Conservation (phyloP, 2,888 invertebrate species). For the Tortrix viridana region DNA sequence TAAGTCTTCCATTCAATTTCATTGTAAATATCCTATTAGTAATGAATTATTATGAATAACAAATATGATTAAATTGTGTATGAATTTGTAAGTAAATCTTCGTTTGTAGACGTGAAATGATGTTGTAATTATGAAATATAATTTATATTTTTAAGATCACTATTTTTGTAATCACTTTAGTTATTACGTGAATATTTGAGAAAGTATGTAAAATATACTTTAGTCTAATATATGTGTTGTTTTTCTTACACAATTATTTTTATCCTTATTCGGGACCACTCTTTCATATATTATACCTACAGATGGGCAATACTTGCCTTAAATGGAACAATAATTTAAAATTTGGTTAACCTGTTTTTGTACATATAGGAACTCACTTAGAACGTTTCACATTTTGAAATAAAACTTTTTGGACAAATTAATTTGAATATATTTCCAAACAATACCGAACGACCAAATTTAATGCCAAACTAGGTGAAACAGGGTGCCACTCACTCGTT, state of each 20-base stretch:
- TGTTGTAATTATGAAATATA: constrained; percentile 51
- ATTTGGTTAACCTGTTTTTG: too few relatives aligned
- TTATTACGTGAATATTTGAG: constrained; percentile 61
- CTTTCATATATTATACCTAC: neutral
- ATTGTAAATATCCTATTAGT: constrained; percentile 66
- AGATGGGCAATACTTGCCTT: too few relatives aligned
- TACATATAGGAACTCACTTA: too few relatives aligned
- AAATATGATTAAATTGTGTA: constrained; percentile 41
- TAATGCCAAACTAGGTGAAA: too few relatives aligned
- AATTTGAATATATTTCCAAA: too few relatives aligned
- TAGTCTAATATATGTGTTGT: constrained; percentile 56
- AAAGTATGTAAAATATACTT: constrained; percentile 70
- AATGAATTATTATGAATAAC: constrained; percentile 46
- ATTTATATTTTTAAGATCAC: constrained; percentile 54
- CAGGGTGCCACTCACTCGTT: too few relatives aligned
- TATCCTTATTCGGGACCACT: neutral
- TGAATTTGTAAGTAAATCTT: constrained; percentile 51
- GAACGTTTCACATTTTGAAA: too few relatives aligned
- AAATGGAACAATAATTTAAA: too few relatives aligned
- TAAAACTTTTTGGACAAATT: too few relatives aligned
- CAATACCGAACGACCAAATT: too few relatives aligned
- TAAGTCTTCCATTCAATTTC: constrained; percentile 65
- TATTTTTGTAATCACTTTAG: constrained; percentile 78
- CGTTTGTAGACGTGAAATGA: constrained; percentile 49
- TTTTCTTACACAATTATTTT: constrained; percentile 41